These are phyloP conservation scores for Eudyptes chrysolophus DNA, from an alignment of 2,113 vertebrate genomes.

Conservation along the genomic window DNA sequence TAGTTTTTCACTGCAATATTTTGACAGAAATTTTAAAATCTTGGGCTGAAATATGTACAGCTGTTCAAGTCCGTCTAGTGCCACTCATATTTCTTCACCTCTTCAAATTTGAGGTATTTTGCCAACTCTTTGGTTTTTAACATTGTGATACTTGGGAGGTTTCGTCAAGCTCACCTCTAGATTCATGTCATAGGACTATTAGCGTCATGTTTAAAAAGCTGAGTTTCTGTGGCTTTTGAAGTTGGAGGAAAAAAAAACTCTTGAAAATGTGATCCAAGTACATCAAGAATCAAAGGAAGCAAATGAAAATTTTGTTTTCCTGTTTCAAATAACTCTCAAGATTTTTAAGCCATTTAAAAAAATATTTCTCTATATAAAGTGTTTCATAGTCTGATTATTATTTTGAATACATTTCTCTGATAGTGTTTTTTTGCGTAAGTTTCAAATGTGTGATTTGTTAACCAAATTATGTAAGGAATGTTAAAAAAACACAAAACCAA, in stretches of 20 bases:
- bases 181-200: not conserved
- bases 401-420: not conserved
- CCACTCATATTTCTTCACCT: slow-evolving; percentile 50
- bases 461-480: not conserved
- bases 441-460: not conserved
- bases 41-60: slow-evolving; percentile 52
- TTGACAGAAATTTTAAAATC: slow-evolving; percentile 54
- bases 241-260: not conserved
- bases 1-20: slow-evolving; percentile 50
- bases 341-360: not conserved
- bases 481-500: not conserved
- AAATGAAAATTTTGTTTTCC: not conserved
- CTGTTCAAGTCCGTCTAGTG: slow-evolving; percentile 55
- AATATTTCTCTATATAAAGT: not conserved
- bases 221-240: not conserved
- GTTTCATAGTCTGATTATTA: not conserved
- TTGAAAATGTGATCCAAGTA: not conserved
- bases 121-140: slow-evolving; percentile 22
- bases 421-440: not conserved
- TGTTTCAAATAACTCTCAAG: not conserved
- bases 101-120: slow-evolving; percentile 16
- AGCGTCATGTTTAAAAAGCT: not conserved
- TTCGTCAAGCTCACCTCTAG: slow-evolving; percentile 3
- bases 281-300: not conserved
- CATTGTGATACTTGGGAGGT: not conserved